Evolutionary conservation across 2,797 vertebrate species (phyloP).

Genomic region (Botia almorhae): DNA sequence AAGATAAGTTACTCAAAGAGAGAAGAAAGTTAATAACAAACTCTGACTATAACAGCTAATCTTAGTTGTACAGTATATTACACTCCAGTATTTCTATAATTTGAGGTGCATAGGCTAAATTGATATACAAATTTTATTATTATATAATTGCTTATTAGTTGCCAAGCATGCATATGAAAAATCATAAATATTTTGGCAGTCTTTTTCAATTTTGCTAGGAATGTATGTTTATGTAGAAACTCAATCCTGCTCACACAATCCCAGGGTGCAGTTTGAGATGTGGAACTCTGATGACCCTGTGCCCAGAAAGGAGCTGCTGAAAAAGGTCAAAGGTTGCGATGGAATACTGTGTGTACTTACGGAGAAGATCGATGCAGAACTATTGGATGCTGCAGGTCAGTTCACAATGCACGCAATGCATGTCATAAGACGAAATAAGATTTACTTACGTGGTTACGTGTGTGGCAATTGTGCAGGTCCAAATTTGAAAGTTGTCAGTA

Average conservation of each 20-base stretch:
- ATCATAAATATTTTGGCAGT: neutral
- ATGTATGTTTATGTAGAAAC: too few species aligned
- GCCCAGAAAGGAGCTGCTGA: conserved; percentile 77
- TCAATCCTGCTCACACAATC: neutral
- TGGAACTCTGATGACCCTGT: conserved; percentile 79
- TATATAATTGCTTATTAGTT: neutral
- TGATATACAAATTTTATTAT: neutral
- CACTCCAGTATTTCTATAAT: neutral
- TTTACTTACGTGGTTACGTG: neutral
- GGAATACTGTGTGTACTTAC: conserved; percentile 79
- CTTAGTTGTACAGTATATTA: neutral
- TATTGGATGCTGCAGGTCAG: conserved; percentile 79
- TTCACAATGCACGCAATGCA: conserved; percentile 1
- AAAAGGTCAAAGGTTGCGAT: conserved; percentile 75
- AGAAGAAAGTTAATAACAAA: conserved; percentile 30
- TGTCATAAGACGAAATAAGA: neutral
- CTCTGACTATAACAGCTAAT: neutral
- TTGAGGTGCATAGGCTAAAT: neutral
- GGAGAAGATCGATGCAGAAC: conserved; percentile 79
- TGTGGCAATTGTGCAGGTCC: conserved; percentile 68
- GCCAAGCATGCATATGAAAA: neutral
- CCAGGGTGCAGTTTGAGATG: conserved; percentile 79
- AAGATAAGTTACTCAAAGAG: conserved; percentile 2
- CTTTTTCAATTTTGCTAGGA: neutral
- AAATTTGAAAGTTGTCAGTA: conserved; percentile 76